phyloP scores from a whole-genome alignment of 2,888 invertebrate species.

The Urechis unicinctus region DNA sequence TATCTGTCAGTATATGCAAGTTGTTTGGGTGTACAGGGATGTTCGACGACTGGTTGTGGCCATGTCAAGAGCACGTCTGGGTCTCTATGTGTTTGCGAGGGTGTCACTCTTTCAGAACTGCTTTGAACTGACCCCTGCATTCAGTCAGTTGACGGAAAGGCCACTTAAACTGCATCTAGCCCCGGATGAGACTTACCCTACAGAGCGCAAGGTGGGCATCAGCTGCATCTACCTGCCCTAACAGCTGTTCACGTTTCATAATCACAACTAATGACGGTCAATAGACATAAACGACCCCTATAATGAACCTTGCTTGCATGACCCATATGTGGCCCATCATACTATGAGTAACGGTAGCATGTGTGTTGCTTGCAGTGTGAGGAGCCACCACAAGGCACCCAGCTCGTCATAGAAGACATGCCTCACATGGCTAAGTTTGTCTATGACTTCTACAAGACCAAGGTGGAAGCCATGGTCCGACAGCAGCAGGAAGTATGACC shows the following conservation, averaged over 20 bases:
- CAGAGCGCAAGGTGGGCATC: slow-evolving; percentile 51
- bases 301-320: too few species aligned
- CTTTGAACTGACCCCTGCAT: slow-evolving; percentile 91
- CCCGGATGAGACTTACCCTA: slow-evolving; percentile 74
- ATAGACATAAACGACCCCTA: too few species aligned
- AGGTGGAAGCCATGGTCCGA: too few species aligned
- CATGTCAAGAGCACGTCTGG: slow-evolving; percentile 93
- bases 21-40: slow-evolving; percentile 56
- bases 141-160: slow-evolving; percentile 72
- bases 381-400: slow-evolving; percentile 23
- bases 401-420: slow-evolving; percentile 74
- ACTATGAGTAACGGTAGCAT: too few species aligned
- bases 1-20: too few species aligned
- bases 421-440: slow-evolving; percentile 93
- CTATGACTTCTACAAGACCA: slow-evolving; percentile 80
- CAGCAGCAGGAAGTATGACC: too few species aligned
- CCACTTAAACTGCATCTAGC: slow-evolving; percentile 74
- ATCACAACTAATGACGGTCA: too few species aligned
- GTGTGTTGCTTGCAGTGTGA: too few species aligned
- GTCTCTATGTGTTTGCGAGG: slow-evolving; percentile 91
- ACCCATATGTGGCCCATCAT: too few species aligned
- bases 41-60: slow-evolving; percentile 94
- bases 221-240: too few species aligned
- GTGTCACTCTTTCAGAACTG: slow-evolving; percentile 91
- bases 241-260: too few species aligned